Evolutionary conservation across 1,140 invertebrate species (phyloP).

Genomic region (Eurosta solidaginis): DNA sequence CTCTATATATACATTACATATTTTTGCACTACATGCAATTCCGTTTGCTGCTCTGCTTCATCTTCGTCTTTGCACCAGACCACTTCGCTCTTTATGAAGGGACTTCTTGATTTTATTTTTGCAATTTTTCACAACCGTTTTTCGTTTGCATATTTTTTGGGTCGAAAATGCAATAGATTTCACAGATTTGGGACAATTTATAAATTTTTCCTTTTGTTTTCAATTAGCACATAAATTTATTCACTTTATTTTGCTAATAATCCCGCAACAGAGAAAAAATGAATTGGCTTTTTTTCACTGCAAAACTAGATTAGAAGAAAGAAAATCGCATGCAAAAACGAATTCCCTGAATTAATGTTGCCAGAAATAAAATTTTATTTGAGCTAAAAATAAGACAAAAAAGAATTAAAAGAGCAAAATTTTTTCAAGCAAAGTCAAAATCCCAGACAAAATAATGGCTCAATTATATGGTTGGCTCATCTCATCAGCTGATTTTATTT

Average conservation of each 20-base stretch:
- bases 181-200: neutral
- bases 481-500: too few species aligned
- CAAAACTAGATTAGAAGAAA: constrained; percentile 1
- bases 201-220: neutral
- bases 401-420: too few species aligned
- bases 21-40: neutral
- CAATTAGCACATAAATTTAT: constrained; percentile 9
- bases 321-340: neutral
- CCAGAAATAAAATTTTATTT: neutral
- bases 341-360: neutral
- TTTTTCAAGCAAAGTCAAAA: too few species aligned
- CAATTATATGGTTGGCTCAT: too few species aligned
- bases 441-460: too few species aligned
- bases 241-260: neutral
- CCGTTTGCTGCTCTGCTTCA: neutral
- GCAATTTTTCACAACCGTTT: constrained; percentile 13
- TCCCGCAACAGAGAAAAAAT: neutral
- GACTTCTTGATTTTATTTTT: neutral
- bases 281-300: neutral
- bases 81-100: neutral
- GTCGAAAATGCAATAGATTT: neutral
- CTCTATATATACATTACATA: too few species aligned
- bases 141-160: constrained; percentile 2
- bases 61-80: too few species aligned
- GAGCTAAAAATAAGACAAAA: neutral